Conservation (phyloP, 2,888 invertebrate species). For the Ischnura elegans region DNA sequence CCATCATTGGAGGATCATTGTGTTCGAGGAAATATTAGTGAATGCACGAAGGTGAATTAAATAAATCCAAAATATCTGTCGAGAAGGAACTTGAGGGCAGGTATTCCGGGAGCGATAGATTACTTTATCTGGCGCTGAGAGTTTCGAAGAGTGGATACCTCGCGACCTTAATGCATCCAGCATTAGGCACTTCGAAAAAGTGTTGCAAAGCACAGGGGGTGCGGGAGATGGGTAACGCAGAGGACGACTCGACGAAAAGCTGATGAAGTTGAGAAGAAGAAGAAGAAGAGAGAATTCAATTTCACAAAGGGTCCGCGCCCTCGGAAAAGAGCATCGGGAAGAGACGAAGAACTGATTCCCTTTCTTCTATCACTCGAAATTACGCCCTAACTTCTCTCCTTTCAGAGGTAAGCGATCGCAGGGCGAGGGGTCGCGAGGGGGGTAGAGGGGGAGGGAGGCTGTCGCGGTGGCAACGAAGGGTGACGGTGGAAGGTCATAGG, state of each 20-base stretch:
- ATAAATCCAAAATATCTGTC: too few relatives aligned
- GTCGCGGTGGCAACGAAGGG: neutral
- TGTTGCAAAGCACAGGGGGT: neutral
- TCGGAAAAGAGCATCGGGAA: slow-evolving; percentile 4
- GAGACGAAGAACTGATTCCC: slow-evolving; percentile 26
- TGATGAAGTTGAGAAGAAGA: neutral
- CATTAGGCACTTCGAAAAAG: neutral
- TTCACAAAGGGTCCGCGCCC: neutral
- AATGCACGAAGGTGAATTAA: too few relatives aligned
- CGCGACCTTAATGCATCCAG: neutral
- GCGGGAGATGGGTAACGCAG: neutral
- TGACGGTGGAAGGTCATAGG: neutral
- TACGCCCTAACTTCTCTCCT: slow-evolving; percentile 31
- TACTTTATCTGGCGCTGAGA: too few relatives aligned
- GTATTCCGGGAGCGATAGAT: too few relatives aligned
- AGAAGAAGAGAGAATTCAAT: neutral
- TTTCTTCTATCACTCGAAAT: neutral
- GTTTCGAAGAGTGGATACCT: neutral
- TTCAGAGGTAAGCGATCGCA: neutral
- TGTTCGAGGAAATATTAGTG: too few relatives aligned
- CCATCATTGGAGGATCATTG: too few relatives aligned
- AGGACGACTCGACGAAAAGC: neutral
- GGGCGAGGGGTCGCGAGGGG: neutral
- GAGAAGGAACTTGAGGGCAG: too few relatives aligned
- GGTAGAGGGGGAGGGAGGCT: neutral